A percentile compares a stretch with the other conserved stretches of the same genome.
Evolutionary conservation across 2,888 invertebrate species (phyloP).

Genomic region (Vanessa cardui): DNA sequence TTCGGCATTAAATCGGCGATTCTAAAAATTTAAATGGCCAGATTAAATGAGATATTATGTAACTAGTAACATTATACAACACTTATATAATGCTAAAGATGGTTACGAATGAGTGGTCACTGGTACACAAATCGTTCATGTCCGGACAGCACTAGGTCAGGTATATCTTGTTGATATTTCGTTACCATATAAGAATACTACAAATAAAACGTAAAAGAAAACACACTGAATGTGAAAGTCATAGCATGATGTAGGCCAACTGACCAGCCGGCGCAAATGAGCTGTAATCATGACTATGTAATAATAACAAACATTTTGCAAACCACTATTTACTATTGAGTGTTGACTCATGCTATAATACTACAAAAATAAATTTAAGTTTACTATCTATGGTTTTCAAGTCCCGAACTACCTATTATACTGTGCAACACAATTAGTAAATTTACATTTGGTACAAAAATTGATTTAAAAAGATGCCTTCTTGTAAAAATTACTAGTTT

Average conservation of each 20-base stretch:
- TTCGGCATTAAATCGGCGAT: background rate
- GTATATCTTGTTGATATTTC: conserved; percentile 49
- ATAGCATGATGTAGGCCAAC: conserved; percentile 17
- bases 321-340: background rate
- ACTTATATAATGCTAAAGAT: conserved; percentile 58
- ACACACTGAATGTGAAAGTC: conserved; percentile 33
- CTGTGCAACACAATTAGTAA: too few relatives aligned
- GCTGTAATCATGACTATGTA: conserved; percentile 14
- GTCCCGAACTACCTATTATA: too few relatives aligned
- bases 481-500: too few relatives aligned
- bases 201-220: conserved; percentile 15
- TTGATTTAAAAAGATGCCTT: too few relatives aligned
- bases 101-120: conserved; percentile 51
- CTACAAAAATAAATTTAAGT: too few relatives aligned
- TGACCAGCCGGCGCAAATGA: conserved; percentile 10
- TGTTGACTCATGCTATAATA: too few relatives aligned
- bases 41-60: conserved; percentile 46
- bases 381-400: too few relatives aligned
- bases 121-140: conserved; percentile 58
- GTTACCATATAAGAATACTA: conserved; percentile 41
- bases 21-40: background rate
- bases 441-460: too few relatives aligned
- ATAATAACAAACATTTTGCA: conserved; percentile 10
- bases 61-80: conserved; percentile 59
- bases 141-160: conserved; percentile 56